phyloP scores from a whole-genome alignment of 2,888 invertebrate species.

The Chaetogeoica ovagalla region DNA sequence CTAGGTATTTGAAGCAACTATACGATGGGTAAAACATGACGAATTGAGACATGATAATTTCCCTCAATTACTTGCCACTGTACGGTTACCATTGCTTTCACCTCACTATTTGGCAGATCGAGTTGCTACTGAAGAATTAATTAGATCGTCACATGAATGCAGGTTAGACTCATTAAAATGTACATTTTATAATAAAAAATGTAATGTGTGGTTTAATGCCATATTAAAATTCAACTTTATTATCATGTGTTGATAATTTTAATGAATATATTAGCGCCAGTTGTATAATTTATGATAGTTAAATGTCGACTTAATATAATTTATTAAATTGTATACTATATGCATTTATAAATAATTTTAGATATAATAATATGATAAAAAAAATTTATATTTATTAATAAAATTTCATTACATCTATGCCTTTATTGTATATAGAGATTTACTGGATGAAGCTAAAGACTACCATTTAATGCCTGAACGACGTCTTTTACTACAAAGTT shows the following conservation, averaged over 20 bases:
- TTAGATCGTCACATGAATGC: slow-evolving; percentile 77
- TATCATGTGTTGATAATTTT: too few relatives aligned
- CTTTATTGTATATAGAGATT: slow-evolving; percentile 64
- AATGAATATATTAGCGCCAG: too few relatives aligned
- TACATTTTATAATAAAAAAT: too few relatives aligned
- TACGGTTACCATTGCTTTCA: slow-evolving; percentile 77
- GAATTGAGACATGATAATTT: slow-evolving; percentile 66
- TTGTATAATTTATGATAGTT: too few relatives aligned
- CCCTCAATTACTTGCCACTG: slow-evolving; percentile 73
- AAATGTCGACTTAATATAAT: too few relatives aligned
- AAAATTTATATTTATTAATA: too few relatives aligned
- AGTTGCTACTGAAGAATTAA: slow-evolving; percentile 77
- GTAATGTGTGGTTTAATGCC: too few relatives aligned
- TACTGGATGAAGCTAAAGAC: slow-evolving; percentile 84
- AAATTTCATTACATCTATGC: background rate
- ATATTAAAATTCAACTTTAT: too few relatives aligned
- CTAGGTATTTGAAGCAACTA: slow-evolving; percentile 78
- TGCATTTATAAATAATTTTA: too few relatives aligned
- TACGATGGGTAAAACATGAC: slow-evolving; percentile 77
- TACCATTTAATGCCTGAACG: slow-evolving; percentile 86
- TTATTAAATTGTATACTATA: too few relatives aligned
- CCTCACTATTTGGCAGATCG: slow-evolving; percentile 80
- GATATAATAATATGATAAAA: background rate
- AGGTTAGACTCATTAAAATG: slow-evolving; percentile 61
- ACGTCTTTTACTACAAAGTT: slow-evolving; percentile 74